phyloP scores from a whole-genome alignment of 1,140 invertebrate genomes.

The Drosophila bipectinata region DNA sequence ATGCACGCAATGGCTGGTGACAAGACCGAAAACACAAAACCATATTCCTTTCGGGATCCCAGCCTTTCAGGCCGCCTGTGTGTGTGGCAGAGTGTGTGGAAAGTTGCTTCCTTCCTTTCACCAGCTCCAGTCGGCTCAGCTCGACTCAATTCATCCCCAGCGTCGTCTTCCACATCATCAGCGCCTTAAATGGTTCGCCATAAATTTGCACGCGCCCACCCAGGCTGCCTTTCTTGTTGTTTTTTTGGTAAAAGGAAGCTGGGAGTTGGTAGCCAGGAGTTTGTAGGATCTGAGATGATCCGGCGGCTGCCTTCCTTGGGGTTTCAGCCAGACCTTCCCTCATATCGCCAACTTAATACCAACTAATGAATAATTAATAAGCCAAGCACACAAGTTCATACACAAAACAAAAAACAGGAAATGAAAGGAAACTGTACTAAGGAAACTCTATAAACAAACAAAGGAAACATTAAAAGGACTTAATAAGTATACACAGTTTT shows the following conservation, averaged over 20 bases:
- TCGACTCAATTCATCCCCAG: slow-evolving; percentile 62
- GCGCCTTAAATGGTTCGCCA: slow-evolving; percentile 78
- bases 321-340: slow-evolving; percentile 31
- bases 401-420: slow-evolving; percentile 2
- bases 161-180: slow-evolving; percentile 73
- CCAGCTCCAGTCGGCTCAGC: background rate
- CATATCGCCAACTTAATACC: slow-evolving; percentile 72
- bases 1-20: slow-evolving; percentile 68
- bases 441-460: background rate
- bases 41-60: slow-evolving; percentile 42
- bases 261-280: slow-evolving; percentile 10
- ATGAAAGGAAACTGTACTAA: background rate
- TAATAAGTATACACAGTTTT: background rate
- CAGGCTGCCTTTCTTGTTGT: slow-evolving; percentile 3
- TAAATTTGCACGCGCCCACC: slow-evolving; percentile 70
- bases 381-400: slow-evolving; percentile 32
- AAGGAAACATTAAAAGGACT: no score
- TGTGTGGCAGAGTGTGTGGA: slow-evolving; percentile 3
- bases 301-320: slow-evolving; percentile 28
- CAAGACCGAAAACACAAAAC: slow-evolving; percentile 78
- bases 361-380: slow-evolving; percentile 83
- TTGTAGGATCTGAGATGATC: slow-evolving; percentile 24
- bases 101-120: slow-evolving; percentile 7
- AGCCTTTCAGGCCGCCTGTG: background rate
- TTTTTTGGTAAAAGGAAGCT: slow-evolving; percentile 9